Evolutionary conservation across 2,888 invertebrate genomes (phyloP), one percentile per base, ranked within the genome.

Genomic region (Eilema caniola): DNA sequence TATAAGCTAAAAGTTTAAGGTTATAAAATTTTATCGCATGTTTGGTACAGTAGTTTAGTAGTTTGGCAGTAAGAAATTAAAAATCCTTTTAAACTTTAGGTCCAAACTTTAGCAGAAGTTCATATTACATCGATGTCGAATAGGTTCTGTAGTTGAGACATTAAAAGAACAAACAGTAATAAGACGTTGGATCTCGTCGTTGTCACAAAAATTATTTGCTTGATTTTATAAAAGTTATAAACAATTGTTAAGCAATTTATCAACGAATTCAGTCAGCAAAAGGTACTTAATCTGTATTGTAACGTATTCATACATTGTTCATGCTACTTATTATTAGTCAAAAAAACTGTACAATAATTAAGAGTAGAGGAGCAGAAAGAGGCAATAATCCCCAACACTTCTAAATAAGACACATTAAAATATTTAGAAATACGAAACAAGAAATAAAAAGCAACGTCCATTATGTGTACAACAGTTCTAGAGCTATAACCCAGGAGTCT

Each of bases 91-190:
- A 53, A 53, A n/a, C n/a, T 53, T 53, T n/a, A 20, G 53, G n/a
- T 53, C 8, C 53, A 10, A 53, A 53, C n/a, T 68, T 72, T 72
- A 57, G 53, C 47, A 10, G 31, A 72, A n/a, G n/a, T n/a, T n/a
- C 10, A n/a, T n/a, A 20, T 53, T 8, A n/a, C n/a, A 53, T 53
- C 53, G 53, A 20, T 20, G 47, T 41, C n/a, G n/a, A 41, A 4
- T 0, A 41, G 41, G 4, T 41, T 37, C 37, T 47, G 47, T 20
- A 47, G 20, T 47, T 16, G 20, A 20, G 47, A 5, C 47, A 47
- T 47, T 47, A 47, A 47, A 47, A 20, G 47, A 47, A 47, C 20
- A 47, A 47, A 47, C 47, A 47, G 47, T 47, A 20, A 41, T 14
- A 20, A 47, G 47, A 47, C 1, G 16, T 41, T 41, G 41, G 20